phyloP scores from a whole-genome alignment of 2,888 invertebrate genomes.

The Drosophila melanosoma region DNA sequence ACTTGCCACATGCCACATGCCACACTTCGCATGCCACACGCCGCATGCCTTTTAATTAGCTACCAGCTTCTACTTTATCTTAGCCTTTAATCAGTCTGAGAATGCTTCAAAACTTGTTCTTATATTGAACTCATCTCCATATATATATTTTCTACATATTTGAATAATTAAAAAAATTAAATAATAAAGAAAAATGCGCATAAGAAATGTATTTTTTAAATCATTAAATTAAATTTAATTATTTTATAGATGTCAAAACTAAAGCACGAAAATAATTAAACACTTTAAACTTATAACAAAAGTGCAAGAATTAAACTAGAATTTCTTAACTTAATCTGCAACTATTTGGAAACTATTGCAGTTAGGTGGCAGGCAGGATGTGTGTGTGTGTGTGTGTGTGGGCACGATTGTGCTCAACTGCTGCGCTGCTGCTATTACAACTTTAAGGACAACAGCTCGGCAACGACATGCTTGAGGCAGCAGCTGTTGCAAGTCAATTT shows the following conservation, averaged over 20 bases:
- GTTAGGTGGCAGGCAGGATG: neutral
- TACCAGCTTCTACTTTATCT: slow-evolving; percentile 13
- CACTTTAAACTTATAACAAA: neutral
- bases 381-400: neutral
- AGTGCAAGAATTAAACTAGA: neutral
- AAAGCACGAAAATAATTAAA: no score
- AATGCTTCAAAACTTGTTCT: neutral
- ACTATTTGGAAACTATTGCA: neutral
- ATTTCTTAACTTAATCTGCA: neutral
- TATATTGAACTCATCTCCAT: neutral
- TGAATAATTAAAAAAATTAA: neutral
- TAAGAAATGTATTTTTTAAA: neutral
- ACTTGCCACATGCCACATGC: slow-evolving; percentile 1
- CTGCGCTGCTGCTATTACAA: slow-evolving; percentile 19
- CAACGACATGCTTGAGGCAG: slow-evolving; percentile 1
- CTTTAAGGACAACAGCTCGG: slow-evolving; percentile 24
- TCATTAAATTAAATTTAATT: no score
- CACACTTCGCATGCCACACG: neutral
- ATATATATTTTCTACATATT: neutral
- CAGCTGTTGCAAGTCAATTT: slow-evolving; percentile 56
- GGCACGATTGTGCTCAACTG: slow-evolving; percentile 2
- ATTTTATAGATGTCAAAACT: no score
- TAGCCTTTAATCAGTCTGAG: slow-evolving; percentile 29
- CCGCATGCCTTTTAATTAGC: slow-evolving; percentile 46
- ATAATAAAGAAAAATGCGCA: no score